A percentile compares a stretch with the other conserved stretches of the same genome.
phyloP scores from a whole-genome alignment of 2,888 invertebrate genomes.

The Drosophila setosimentum region DNA sequence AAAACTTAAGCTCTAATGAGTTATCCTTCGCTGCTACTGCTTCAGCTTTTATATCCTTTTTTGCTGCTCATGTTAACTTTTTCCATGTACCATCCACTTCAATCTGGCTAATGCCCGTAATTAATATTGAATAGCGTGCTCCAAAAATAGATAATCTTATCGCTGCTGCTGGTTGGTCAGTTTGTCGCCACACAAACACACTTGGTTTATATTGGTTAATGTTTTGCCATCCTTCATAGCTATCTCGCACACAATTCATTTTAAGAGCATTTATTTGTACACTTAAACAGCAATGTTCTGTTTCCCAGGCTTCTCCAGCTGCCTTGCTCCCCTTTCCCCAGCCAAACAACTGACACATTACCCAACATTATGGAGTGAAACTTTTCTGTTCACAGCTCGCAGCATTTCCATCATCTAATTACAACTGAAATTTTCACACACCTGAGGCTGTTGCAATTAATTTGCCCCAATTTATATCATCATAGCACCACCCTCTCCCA shows the following conservation, averaged over 20 bases:
- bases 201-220: constrained; percentile 61
- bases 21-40: neutral
- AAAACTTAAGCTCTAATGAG: neutral
- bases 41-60: neutral
- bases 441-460: constrained; percentile 78
- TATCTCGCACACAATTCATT: constrained; percentile 48
- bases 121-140: constrained; percentile 55
- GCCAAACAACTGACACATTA: constrained; percentile 45
- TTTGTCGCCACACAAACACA: constrained; percentile 17
- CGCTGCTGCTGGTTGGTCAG: constrained; percentile 74
- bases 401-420: constrained; percentile 78
- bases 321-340: neutral
- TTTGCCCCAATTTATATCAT: constrained; percentile 77
- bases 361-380: constrained; percentile 69
- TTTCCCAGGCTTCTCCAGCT: constrained; percentile 38
- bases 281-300: constrained; percentile 45
- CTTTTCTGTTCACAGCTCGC: constrained; percentile 46
- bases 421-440: constrained; percentile 75
- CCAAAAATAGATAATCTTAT: constrained; percentile 39
- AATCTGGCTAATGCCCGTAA: constrained; percentile 32
- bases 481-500: constrained; percentile 16
- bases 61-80: constrained; percentile 1
- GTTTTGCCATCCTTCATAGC: constrained; percentile 56
- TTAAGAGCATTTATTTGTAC: constrained; percentile 41
- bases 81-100: constrained; percentile 9